A percentile compares a stretch with the other conserved stretches of the same genome.
phyloP scores from a whole-genome alignment of 2,888 invertebrate genomes.

The Ctena decussata region DNA sequence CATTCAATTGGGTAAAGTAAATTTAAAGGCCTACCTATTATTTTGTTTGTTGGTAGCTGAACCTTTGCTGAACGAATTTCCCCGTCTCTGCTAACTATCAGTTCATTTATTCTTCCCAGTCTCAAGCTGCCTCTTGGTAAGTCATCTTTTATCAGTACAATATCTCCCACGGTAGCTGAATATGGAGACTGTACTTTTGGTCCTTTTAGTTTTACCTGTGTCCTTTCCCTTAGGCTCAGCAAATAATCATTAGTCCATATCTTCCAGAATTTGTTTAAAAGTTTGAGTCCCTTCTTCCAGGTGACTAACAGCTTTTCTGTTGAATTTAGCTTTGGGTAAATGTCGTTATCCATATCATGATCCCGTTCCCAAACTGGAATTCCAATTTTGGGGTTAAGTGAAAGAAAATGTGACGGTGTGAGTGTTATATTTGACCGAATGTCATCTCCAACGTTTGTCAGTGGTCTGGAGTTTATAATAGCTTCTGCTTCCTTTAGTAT shows the following conservation, averaged over 20 bases:
- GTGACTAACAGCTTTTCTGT: not conserved
- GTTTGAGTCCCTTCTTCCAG: not conserved
- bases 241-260: not conserved
- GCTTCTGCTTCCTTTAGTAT: conserved; percentile 19
- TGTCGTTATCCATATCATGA: not conserved
- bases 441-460: conserved; percentile 41
- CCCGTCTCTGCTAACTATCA: not conserved
- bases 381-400: conserved; percentile 24
- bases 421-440: conserved; percentile 14
- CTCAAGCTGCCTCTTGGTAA: not conserved
- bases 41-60: not conserved
- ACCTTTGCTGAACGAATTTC: not conserved
- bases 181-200: too few species aligned
- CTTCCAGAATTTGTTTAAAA: not conserved
- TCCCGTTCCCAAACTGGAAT: conserved; percentile 27
- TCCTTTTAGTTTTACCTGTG: not conserved
- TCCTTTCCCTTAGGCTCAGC: not conserved
- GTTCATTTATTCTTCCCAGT: not conserved
- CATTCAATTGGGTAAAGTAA: not conserved
- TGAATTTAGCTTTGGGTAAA: conserved; percentile 13
- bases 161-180: too few species aligned
- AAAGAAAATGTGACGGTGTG: conserved; percentile 37
- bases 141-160: not conserved
- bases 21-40: not conserved
- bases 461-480: conserved; percentile 20